Evolutionary conservation across 2,113 vertebrate species (phyloP), one percentile per base, ranked within the genome.

Genomic region (Polyodon spathula): DNA sequence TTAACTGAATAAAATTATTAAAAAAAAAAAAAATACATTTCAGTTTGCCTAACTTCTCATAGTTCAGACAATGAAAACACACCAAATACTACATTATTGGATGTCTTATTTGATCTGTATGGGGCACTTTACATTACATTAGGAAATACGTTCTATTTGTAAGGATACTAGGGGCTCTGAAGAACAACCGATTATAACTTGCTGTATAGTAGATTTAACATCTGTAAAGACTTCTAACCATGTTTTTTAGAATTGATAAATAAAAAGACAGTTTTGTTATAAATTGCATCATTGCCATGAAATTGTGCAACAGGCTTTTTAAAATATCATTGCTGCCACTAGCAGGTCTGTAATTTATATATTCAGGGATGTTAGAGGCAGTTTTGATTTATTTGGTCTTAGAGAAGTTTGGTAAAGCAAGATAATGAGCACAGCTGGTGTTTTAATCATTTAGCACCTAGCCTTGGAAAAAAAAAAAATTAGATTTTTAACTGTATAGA

Each of bases 321-420:
- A 92, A 96, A 95, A 96, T 94, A 96, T 88, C 93, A 93, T 88
- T 85, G 87, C 90, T 94, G 93, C 93, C 91, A 93, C 76, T 73
- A 87, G 88, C 81, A 86, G 80, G 86, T 87, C 80, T 87, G 81
- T 92, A 92, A 94, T 92, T 92, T 94, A 93, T 93, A 91, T 92
- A 89, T 92, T 92, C 88, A 86, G 74, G 84, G 88, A 85, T 84
- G 80, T 90, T 93, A 76, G 76, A 87, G 84, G 82, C 86, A 78
- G 73, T 86, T 76, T 87, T 94, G 90, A 93, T 95, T 92, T 93
- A 93, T 95, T 92, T 92, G 89, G 90, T 92, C 90, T 88, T 92
- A 84, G 86, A 84, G 86, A 89, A 93, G 87, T 95, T 94, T 93
- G 93, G 88, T 90, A 93, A 90, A 90, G 90, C 77, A 84, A 90